Base-by-base conservation (phyloP, 2,113 vertebrate genomes). In the Trogon surrucura region DNA sequence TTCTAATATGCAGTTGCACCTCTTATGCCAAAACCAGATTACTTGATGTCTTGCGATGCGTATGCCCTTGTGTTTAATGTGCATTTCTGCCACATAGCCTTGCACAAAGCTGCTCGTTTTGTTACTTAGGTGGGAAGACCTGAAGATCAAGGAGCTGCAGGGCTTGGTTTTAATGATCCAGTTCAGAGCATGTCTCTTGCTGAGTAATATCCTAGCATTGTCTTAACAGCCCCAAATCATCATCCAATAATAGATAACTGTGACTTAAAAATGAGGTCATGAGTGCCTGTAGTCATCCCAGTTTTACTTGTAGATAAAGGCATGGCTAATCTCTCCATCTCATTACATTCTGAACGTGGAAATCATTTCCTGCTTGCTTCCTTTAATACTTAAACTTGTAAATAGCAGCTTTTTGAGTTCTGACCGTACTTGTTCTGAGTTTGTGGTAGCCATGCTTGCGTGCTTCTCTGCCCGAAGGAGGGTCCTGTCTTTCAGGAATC, bases 181-280 rank as follows among this genome's bases (percentile, higher is more conserved):
- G 34, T 36, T 92, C 38, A 74, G 79, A 85, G 30, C 79, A 27
- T 0, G 5, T 67, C n/a, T 93, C 65, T 91, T 94, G 86, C 89
- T 96, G 95, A 94, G 74, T 96, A 89, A 94, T 94, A 85, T 93
- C 95, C 85, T 94, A 77, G 64, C 71, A 93, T 96, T 96, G 93
- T 97, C 85, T 95, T 95, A 91, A 91, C 71, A 90, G 22, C 80
- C 51, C 51, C 80, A 79, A 74, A 89, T 94, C 88, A 95, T 91
- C 80, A 86, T 86, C 83, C 94, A 71, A 19, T 93, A 93, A 93
- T 86, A 95, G 95, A 95, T 85, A 94, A 89, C 64, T 3, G 0
- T 96, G 79, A 77, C 90, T 96, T 94, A 45, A 93, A 94, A 78
- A 85, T 96, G 88, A 96, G 79, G 38, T 94, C 88, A 93, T 83